Conservation (phyloP, 2,888 invertebrate species). For the Criorhina ranunculi region DNA sequence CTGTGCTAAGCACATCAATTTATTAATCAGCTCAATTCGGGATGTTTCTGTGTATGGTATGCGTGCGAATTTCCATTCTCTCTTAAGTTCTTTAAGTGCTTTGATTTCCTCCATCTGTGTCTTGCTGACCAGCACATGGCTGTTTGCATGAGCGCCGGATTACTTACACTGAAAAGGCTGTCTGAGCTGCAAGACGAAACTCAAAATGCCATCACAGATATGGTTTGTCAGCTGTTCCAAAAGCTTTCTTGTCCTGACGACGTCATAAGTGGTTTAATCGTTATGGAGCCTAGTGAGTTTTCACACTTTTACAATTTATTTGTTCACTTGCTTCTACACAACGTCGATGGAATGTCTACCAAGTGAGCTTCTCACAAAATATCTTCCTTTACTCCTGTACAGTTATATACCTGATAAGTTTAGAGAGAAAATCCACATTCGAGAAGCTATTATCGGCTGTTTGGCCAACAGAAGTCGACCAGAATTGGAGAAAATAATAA, state of each 20-base stretch:
- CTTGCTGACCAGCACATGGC: conserved; percentile 75
- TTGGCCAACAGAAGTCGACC: conserved; percentile 80
- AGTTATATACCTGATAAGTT: conserved; percentile 78
- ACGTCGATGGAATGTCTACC: conserved; percentile 82
- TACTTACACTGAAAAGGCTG: conserved; percentile 80
- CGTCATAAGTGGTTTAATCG: conserved; percentile 80
- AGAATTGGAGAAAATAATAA: conserved; percentile 80
- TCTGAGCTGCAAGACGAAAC: conserved; percentile 79
- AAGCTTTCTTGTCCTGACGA: conserved; percentile 79
- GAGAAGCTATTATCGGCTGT: conserved; percentile 79
- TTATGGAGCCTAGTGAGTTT: conserved; percentile 81
- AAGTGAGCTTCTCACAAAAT: conserved; percentile 79
- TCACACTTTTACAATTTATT: conserved; percentile 77
- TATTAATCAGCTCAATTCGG: conserved; percentile 79
- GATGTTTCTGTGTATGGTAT: conserved; percentile 80
- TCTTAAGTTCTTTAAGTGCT: conserved; percentile 79
- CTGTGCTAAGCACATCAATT: conserved; percentile 79
- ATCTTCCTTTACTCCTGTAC: conserved; percentile 80
- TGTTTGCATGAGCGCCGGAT: conserved; percentile 79
- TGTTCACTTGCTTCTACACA: conserved; percentile 81
- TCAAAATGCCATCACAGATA: conserved; percentile 67
- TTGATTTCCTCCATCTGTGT: conserved; percentile 79
- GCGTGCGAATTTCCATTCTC: conserved; percentile 78
- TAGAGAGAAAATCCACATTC: conserved; percentile 75
- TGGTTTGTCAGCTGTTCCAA: conserved; percentile 77